Percentiles rank a stretch among this genome's conserved stretches.
These are phyloP conservation scores for Spizella passerina DNA, from an alignment of 2,797 vertebrate species.

Conservation along the genomic window DNA sequence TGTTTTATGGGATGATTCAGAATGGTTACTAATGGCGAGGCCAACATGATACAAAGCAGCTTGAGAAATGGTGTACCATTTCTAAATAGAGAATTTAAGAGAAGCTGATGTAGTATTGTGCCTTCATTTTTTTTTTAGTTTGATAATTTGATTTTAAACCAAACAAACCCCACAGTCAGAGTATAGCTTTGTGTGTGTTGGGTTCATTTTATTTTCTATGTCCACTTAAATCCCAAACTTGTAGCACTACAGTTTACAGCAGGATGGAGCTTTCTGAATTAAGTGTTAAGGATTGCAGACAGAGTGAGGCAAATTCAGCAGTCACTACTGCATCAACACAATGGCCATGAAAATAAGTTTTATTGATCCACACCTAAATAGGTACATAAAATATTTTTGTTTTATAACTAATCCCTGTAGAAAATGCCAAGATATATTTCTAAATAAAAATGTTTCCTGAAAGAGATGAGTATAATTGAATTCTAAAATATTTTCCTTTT, in stretches of 20 bases:
- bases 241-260: background rate
- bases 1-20: rapidly evolving
- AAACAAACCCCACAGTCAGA: background rate
- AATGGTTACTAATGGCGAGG: background rate
- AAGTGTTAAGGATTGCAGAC: background rate
- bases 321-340: background rate
- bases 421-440: background rate
- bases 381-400: background rate
- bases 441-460: background rate
- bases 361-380: background rate
- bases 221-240: background rate
- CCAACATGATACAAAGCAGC: background rate
- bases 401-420: background rate
- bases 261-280: background rate
- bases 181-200: background rate
- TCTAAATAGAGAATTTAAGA: too few relatives aligned
- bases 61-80: background rate
- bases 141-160: background rate
- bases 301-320: background rate
- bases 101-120: too few relatives aligned
- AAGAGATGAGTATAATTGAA: background rate
- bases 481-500: background rate
- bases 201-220: background rate
- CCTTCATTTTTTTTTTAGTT: background rate
- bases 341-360: background rate